phyloP scores from a whole-genome alignment of 2,113 vertebrate genomes.

The Chinchilla lanigera region DNA sequence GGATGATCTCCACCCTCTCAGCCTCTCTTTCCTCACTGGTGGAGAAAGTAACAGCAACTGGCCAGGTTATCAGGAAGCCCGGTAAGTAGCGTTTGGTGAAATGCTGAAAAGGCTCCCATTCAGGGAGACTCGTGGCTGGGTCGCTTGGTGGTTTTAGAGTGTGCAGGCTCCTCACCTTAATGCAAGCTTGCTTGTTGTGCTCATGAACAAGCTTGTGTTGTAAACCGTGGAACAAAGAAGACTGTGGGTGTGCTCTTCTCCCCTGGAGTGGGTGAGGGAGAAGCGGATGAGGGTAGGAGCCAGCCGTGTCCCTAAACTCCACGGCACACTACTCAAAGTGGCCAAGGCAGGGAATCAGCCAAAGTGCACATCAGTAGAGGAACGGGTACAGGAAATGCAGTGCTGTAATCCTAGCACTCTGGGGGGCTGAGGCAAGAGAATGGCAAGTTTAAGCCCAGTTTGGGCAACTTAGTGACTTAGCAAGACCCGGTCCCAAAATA shows the following conservation, averaged over 20 bases:
- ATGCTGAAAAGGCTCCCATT: neutral
- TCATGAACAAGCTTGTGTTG: neutral
- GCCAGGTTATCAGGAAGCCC: too few relatives aligned
- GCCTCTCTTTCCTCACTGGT: neutral
- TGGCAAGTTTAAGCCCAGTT: neutral
- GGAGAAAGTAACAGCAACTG: fast-evolving
- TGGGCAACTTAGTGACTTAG: neutral
- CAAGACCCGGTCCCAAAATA: neutral
- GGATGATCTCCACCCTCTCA: neutral
- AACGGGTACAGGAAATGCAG: neutral
- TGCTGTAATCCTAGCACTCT: neutral
- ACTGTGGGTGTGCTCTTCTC: neutral
- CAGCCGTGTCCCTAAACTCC: fast-evolving
- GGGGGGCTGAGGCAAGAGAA: neutral
- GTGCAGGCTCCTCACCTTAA: neutral
- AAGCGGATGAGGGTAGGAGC: too few relatives aligned
- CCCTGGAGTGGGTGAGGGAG: neutral
- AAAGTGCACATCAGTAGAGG: neutral
- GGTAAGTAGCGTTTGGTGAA: neutral
- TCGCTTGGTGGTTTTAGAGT: neutral
- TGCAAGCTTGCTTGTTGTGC: neutral
- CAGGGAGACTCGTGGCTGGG: neutral
- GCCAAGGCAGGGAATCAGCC: neutral
- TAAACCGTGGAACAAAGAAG: neutral
- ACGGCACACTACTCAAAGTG: neutral